Percentiles rank a stretch among this genome's conserved stretches.
Evolutionary conservation across 2,888 invertebrate species (phyloP).

Genomic region (Idaea dimidiata): DNA sequence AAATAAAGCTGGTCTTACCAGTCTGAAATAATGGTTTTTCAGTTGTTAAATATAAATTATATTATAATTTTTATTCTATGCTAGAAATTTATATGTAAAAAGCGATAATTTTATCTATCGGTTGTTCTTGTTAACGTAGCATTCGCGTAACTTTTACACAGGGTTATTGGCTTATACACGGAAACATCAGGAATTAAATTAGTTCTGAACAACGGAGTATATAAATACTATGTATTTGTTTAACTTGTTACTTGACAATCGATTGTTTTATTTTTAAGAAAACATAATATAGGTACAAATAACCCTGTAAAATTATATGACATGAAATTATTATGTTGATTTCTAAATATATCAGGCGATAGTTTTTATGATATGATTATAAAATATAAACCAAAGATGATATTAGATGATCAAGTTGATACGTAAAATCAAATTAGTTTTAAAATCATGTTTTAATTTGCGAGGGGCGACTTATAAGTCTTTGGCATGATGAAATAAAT

Average conservation of each 20-base stretch:
- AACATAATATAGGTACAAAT: neutral
- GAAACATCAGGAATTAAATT: too few relatives aligned
- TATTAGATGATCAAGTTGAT: neutral
- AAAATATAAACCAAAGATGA: neutral
- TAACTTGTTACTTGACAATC: neutral
- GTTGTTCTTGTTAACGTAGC: too few relatives aligned
- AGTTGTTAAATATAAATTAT: neutral
- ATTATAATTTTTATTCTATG: neutral
- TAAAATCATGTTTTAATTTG: neutral
- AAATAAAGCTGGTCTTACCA: neutral
- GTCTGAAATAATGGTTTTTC: neutral
- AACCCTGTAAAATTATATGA: neutral
- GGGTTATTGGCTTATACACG: neutral
- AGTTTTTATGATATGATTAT: neutral
- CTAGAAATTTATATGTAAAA: neutral
- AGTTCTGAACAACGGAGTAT: neutral
- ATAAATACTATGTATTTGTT: neutral
- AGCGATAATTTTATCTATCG: neutral
- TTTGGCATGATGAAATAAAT: neutral
- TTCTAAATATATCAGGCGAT: neutral
- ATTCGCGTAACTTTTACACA: neutral
- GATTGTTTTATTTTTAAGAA: neutral
- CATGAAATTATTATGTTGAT: neutral
- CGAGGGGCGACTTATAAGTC: neutral
- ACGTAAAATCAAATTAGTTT: neutral